Evolutionary conservation across 1,140 invertebrate species (phyloP), one percentile per base, ranked within the genome.

Genomic region (Nomia melanderi): DNA sequence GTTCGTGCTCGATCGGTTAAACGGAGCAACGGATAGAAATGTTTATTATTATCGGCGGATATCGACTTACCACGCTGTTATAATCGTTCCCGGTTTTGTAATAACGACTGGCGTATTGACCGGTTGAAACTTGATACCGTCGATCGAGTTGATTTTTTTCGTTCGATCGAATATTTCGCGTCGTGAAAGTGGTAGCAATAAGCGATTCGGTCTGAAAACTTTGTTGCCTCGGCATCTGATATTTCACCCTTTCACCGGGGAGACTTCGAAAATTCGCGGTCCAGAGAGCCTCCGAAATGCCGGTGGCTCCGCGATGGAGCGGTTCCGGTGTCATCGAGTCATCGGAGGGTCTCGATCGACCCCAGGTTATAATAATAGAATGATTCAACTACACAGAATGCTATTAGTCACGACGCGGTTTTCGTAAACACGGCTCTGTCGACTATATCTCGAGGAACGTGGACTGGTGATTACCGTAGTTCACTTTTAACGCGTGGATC

Each of bases 31-130:
- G 25, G 27, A n/a, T 50, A 54, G 59, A 27, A 75, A 73, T 70
- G 72, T 82, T 82, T 78, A 78, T 83, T 82, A 82, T 82, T 70
- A 70, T 47, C 29, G 39, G 14, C 50, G 36, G 14, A 47, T 78
- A 83, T 82, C 67, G 76, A 65, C 76, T 83, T 82, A 72, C 53
- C 20, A 36, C 5, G n/a, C 63, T 20, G 47, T 75, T 57, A 67
- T 75, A 75, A 75, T 67, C 72, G 62, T 67, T 67, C 39, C 23
- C 25, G 64, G 64, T 75, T 75, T 75, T 75, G 72, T 67, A 75
- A 75, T 20, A 67, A n/a, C 72, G 63, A 41, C 31, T 7, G 54
- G 54, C 6, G 39, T 59, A 57, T 62, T 27, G 57, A 73, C 72
- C 72, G 72, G 72, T 67, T 75, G 63, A 33, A 75, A 75, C 64